Evolutionary conservation across 2,113 vertebrate species (phyloP).

Genomic region (Oxyura jamaicensis): DNA sequence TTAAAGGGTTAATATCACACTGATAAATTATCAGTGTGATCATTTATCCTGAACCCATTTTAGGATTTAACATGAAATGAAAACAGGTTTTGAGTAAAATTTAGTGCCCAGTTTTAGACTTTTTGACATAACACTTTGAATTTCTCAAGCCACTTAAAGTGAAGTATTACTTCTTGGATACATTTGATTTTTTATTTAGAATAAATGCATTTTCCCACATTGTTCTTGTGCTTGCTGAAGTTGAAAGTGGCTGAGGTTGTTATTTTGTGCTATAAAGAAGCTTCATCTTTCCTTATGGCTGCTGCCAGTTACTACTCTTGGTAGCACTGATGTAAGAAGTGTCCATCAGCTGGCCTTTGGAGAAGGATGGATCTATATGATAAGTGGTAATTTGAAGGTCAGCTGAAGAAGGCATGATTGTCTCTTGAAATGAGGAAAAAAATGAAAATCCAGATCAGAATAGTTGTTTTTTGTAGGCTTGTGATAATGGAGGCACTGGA

Average conservation of each 20-base stretch:
- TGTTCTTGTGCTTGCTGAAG: neutral
- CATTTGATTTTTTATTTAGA: neutral
- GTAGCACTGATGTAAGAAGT: neutral
- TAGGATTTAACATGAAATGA: neutral
- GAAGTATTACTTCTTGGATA: neutral
- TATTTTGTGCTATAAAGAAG: neutral
- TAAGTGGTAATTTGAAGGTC: neutral
- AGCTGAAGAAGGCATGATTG: neutral
- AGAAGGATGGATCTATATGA: neutral
- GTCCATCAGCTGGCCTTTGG: neutral
- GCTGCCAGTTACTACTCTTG: neutral
- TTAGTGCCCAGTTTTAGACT: neutral
- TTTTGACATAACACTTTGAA: neutral
- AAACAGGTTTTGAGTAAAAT: slow-evolving; percentile 7
- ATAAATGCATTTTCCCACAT: neutral
- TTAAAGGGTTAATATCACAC: neutral
- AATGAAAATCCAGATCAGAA: neutral
- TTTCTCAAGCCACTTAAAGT: neutral
- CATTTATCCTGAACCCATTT: neutral
- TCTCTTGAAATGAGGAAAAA: neutral
- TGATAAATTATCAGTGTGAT: neutral
- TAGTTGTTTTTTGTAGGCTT: neutral
- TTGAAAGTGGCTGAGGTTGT: neutral
- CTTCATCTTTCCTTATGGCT: neutral
- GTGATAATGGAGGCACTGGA: neutral